Evolutionary conservation across 1,140 invertebrate species (phyloP).

Genomic region (Leptopilina boulardi): DNA sequence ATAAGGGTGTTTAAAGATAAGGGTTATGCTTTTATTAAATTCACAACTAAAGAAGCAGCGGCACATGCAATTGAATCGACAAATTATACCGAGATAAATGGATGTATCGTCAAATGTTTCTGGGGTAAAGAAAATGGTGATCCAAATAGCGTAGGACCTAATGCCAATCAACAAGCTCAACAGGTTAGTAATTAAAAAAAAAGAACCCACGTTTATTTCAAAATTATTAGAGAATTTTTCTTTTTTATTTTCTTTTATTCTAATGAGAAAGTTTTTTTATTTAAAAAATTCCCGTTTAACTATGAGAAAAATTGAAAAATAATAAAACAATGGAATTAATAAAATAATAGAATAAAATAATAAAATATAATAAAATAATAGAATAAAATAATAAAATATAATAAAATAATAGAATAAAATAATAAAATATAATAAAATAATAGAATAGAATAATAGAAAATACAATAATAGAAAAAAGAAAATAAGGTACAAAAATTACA

Average conservation of each 20-base stretch:
- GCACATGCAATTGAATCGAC: conserved; percentile 97
- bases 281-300: too few relatives aligned
- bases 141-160: conserved; percentile 80
- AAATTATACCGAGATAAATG: conserved; percentile 97
- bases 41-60: conserved; percentile 97
- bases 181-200: conserved; percentile 65
- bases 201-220: not conserved
- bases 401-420: too few relatives aligned
- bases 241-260: not conserved
- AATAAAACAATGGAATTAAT: too few relatives aligned
- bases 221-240: conserved; percentile 15
- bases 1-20: conserved; percentile 99
- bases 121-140: conserved; percentile 98
- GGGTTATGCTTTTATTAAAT: conserved; percentile 99
- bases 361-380: too few relatives aligned
- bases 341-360: too few relatives aligned
- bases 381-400: too few relatives aligned
- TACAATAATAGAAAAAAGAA: too few relatives aligned
- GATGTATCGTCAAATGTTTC: conserved; percentile 98
- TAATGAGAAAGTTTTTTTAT: not conserved
- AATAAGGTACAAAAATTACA: too few relatives aligned
- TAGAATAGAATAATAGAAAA: too few relatives aligned
- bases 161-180: conserved; percentile 77
- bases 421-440: too few relatives aligned
- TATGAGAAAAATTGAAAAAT: too few relatives aligned